These are phyloP conservation scores for Dryomyza anilis DNA, from an alignment of 2,888 invertebrate genomes.

Conservation along the genomic window DNA sequence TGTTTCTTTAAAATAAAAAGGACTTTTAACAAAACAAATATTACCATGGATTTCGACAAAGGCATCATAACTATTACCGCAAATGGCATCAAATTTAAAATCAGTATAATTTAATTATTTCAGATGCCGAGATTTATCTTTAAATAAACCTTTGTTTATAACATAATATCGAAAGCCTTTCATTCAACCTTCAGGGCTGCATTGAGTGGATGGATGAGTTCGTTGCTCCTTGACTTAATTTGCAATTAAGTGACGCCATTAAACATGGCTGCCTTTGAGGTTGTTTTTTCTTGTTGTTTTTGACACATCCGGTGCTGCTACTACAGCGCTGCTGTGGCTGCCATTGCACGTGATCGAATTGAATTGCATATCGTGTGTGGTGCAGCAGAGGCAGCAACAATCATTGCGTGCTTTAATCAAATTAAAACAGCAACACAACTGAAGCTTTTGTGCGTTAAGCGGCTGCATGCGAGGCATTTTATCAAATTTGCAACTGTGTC, in stretches of 20 bases:
- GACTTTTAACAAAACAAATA: no score
- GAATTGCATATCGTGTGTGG: slow-evolving; percentile 1
- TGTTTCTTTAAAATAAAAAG: no score
- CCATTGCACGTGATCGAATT: neutral
- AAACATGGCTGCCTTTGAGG: neutral
- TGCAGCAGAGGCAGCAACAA: no score
- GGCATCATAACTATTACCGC: no score
- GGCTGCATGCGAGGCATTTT: neutral
- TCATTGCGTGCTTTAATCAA: slow-evolving; percentile 7
- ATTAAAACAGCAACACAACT: neutral
- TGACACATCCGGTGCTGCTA: neutral
- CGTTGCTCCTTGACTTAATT: neutral
- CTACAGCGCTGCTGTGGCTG: neutral
- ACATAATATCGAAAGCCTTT: no score
- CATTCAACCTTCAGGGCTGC: no score
- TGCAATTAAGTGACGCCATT: neutral
- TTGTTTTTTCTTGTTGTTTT: neutral
- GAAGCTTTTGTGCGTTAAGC: slow-evolving; percentile 1
- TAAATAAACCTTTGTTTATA: no score
- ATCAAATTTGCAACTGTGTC: neutral
- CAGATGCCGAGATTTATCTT: no score
- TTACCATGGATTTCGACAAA: no score
- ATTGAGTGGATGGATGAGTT: neutral
- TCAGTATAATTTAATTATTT: no score
- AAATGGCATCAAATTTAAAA: no score